A percentile compares a stretch with the other conserved stretches of the same genome.
phyloP scores from a whole-genome alignment of 2,113 vertebrate species.

The Scortum barcoo region DNA sequence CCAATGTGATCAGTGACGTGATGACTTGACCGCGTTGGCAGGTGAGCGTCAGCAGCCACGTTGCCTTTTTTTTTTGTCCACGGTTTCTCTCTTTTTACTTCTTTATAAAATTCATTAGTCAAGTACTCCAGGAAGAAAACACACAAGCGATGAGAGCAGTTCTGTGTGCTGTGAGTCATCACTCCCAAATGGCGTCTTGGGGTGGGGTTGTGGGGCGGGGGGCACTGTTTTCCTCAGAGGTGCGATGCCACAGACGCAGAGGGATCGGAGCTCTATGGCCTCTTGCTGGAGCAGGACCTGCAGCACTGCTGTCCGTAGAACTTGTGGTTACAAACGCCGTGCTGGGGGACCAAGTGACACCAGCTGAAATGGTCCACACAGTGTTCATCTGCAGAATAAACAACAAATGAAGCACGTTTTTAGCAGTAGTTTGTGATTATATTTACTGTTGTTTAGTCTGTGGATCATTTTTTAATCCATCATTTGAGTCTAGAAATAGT shows the following conservation, averaged over 20 bases:
- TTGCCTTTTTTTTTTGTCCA: constrained; percentile 30
- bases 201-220: too few species aligned
- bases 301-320: constrained; percentile 98
- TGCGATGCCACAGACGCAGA: background rate
- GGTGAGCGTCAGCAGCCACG: constrained; percentile 39
- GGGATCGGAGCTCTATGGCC: constrained; percentile 71
- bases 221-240: constrained; percentile 13
- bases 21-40: constrained; percentile 50
- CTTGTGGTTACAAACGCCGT: constrained; percentile 96
- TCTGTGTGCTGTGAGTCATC: constrained; percentile 44
- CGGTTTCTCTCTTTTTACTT: constrained; percentile 27
- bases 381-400: constrained; percentile 83
- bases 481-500: background rate
- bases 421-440: background rate
- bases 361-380: constrained; percentile 94
- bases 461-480: background rate
- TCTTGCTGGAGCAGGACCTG: constrained; percentile 91
- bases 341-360: constrained; percentile 96
- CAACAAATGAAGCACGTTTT: background rate
- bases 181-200: constrained; percentile 7
- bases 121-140: constrained; percentile 80
- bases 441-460: background rate
- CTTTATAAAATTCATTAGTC: constrained; percentile 62
- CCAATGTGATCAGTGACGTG: constrained; percentile 10
- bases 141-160: constrained; percentile 38